Percentiles rank a stretch among this genome's conserved stretches.
Conservation (phyloP, 2,888 invertebrate species). For the Rutpela maculata region DNA sequence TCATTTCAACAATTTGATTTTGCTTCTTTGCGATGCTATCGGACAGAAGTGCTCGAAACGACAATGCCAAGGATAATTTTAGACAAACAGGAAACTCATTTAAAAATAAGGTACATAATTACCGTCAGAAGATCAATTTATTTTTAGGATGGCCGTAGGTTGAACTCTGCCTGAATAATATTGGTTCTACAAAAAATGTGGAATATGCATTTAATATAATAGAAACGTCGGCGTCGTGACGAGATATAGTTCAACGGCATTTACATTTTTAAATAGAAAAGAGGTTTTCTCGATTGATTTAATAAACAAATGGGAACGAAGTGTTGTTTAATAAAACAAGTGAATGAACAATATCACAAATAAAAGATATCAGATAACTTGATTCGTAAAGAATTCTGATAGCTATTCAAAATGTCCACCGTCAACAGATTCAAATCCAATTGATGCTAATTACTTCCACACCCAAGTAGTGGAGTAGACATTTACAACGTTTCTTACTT, state of each 20-base stretch:
- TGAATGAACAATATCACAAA: too few relatives aligned
- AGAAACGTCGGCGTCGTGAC: not conserved
- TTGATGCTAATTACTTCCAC: too few relatives aligned
- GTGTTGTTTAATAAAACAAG: too few relatives aligned
- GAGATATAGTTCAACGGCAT: not conserved
- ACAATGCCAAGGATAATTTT: slow-evolving; percentile 30
- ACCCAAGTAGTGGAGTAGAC: too few relatives aligned
- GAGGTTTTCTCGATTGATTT: too few relatives aligned
- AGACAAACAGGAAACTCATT: slow-evolving; percentile 23
- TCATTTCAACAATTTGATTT: not conserved
- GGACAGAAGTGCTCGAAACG: not conserved
- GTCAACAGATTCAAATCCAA: too few relatives aligned
- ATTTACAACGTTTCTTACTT: too few relatives aligned
- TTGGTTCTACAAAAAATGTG: not conserved
- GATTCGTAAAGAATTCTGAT: too few relatives aligned
- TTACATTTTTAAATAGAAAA: too few relatives aligned
- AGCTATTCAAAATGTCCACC: too few relatives aligned
- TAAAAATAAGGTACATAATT: slow-evolving; percentile 17
- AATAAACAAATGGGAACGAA: too few relatives aligned
- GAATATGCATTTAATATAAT: not conserved
- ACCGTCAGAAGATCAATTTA: slow-evolving; percentile 4
- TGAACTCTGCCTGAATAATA: slow-evolving; percentile 3
- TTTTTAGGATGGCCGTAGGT: slow-evolving; percentile 7
- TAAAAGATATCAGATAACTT: too few relatives aligned
- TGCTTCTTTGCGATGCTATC: not conserved